Base-by-base conservation (phyloP, 2,113 vertebrate genomes). In the Microtus montanus region DNA sequence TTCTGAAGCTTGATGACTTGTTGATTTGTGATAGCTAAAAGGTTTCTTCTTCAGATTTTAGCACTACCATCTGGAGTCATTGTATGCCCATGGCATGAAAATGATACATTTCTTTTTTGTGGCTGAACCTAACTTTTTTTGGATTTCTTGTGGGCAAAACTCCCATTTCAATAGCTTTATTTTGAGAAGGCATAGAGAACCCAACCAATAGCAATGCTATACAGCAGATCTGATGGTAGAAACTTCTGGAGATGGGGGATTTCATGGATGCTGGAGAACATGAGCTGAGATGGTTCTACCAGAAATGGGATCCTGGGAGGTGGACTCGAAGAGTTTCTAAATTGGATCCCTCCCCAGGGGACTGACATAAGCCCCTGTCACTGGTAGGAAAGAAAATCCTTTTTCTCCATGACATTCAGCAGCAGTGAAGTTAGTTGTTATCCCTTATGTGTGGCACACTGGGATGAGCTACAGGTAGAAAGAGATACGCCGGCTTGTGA, bases 161-260 rank as follows among this genome's bases (percentile, higher is more conserved):
- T 92, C 54, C 77, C 20, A 30, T 96, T 88, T 95, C 66, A 70
- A 7, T 61, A 92, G 86, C 83, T 92, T 92, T 44, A 33, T 68
- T 82, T 95, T 89, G 79, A 86, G 95, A 79, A 75, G 74, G 28
- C 86, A 93, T 96, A 92, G 91, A 49, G 87, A 90, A 84, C 44
- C 26, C 63, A 86, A 2, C 63, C 73, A 41, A 64, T 88, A 63
- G 52, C 93, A 90, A 10, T 64, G 73, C 49, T 61, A 63, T 68
- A 86, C 82, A 77, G 47, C 11, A 83, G 83, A 38, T 1, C 61
- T 91, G 20, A 22, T 90, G 58, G 93, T 87, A 74, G 88, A 94
- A 89, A 88, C 33, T 75, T 71, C 74, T 84, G 89, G 13, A 74
- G 61, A 2, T 19, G 13, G 44, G 11, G 6, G 5, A 82, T 82